Base-by-base conservation (phyloP, 2,888 invertebrate species). In the Leistus spinibarbis region DNA sequence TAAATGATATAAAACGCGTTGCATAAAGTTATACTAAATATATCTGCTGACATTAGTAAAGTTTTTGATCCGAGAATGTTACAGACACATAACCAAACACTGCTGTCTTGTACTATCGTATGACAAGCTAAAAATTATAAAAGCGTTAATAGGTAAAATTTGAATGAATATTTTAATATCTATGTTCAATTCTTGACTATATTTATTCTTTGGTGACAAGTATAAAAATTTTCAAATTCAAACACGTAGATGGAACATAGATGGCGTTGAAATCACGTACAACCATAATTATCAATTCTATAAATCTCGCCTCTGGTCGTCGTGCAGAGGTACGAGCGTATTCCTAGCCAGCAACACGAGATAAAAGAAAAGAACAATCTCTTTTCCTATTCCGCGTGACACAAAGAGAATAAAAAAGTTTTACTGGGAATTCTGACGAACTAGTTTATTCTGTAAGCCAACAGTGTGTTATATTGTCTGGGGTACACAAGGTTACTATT, bases 201-300 rank as follows among this genome's bases (percentile, higher is more conserved):
- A 10, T 10, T 40, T 40, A 40, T 40, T 10, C 40, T 56, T 65
- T 9, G 10, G 20, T 65, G 16, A n/a, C 5, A 66, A 40, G 60
- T 66, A 67, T 54, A 57, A 66, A 64, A 74, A 60, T 73, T 60
- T 68, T 60, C 54, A 69, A 75, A 75, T 75, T 68, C 56, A 40
- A 64, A 63, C 75, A 75, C 68, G 69, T 74, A 10, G 19, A 20
- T 64, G 23, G 22, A 2, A 54, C 13, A 17, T 19, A 23, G 24
- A 40, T 40, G 57, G 27, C 68, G 53, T 23, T n/a, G 64, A 75
- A 75, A 75, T 75, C 75, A 75, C 75, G 75, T 75, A 75, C 69
- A 13, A 64, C 68, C 69, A 75, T 75, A 75, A 75, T 75, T 75
- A 75, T 75, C 63, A 75, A 75, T 75, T 75, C 75, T 63, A 67